phyloP scores from a whole-genome alignment of 2,888 invertebrate species.

The Brachynemurus nebulosus region DNA sequence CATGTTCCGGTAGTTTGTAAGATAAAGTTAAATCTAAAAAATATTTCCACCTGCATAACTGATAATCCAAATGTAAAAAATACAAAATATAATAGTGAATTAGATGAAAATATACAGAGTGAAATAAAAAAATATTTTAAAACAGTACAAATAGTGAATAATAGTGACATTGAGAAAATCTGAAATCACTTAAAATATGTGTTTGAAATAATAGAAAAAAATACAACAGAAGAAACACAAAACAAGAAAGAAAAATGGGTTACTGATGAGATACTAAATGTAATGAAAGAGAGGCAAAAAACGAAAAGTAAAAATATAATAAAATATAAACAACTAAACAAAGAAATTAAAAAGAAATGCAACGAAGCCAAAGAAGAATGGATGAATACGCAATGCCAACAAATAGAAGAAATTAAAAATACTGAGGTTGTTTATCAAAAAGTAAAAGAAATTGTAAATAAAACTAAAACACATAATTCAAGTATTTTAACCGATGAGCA shows the following conservation, averaged over 20 bases:
- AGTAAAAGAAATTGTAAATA: background rate
- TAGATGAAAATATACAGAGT: background rate
- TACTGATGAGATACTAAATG: background rate
- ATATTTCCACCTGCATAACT: too few species aligned
- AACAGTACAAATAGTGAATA: background rate
- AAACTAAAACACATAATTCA: background rate
- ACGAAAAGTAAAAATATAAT: background rate
- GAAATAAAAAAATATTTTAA: background rate
- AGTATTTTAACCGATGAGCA: background rate
- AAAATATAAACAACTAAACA: background rate
- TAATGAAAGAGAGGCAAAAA: background rate
- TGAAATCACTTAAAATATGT: background rate
- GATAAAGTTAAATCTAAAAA: background rate
- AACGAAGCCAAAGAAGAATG: background rate
- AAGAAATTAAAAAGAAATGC: conserved; percentile 1
- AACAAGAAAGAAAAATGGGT: background rate
- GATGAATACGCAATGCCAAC: background rate
- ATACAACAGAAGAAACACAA: background rate
- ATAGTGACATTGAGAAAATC: background rate
- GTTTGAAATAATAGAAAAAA: background rate
- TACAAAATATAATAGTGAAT: too few species aligned
- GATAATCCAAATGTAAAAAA: too few species aligned
- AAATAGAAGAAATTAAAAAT: background rate
- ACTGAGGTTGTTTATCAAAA: background rate
- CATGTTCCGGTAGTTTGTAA: conserved; percentile 3